These are phyloP conservation scores for Rhea pennata DNA, from an alignment of 2,113 vertebrate species.

Conservation along the genomic window DNA sequence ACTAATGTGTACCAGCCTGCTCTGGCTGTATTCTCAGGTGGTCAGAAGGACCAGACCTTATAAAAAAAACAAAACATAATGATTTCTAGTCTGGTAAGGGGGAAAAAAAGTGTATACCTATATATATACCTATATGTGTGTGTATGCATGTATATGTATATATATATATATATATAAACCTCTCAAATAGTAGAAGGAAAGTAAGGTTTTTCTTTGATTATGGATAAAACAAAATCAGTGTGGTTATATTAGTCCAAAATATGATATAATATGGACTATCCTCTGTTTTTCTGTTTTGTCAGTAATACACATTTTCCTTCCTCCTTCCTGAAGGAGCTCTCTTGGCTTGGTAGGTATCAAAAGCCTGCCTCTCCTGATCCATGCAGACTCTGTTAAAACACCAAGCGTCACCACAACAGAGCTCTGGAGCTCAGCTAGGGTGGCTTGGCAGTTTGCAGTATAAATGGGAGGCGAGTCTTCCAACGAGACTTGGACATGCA, in stretches of 20 bases:
- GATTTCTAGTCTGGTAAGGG: not conserved
- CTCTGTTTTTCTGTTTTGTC: not conserved
- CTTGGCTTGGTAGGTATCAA: not conserved
- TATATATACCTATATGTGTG: not conserved
- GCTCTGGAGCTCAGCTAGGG: not conserved
- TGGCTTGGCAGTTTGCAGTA: not conserved
- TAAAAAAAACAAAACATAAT: not conserved
- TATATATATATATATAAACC: no score
- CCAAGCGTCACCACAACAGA: accelerated
- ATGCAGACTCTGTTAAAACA: not conserved
- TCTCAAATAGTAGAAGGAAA: not conserved
- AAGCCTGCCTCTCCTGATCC: not conserved
- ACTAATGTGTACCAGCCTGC: not conserved
- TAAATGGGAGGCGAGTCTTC: not conserved
- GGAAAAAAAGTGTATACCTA: no score
- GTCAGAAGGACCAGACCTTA: not conserved
- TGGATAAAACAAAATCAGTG: accelerated
- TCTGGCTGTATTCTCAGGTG: accelerated
- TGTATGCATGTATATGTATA: no score
- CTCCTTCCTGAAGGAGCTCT: not conserved
- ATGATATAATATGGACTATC: not conserved
- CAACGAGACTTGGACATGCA: accelerated
- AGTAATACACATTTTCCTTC: not conserved
- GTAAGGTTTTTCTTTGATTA: not conserved
- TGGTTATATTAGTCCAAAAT: not conserved